phyloP scores from a whole-genome alignment of 1,140 invertebrate species.

The Pygmarrhopalites habei region DNA sequence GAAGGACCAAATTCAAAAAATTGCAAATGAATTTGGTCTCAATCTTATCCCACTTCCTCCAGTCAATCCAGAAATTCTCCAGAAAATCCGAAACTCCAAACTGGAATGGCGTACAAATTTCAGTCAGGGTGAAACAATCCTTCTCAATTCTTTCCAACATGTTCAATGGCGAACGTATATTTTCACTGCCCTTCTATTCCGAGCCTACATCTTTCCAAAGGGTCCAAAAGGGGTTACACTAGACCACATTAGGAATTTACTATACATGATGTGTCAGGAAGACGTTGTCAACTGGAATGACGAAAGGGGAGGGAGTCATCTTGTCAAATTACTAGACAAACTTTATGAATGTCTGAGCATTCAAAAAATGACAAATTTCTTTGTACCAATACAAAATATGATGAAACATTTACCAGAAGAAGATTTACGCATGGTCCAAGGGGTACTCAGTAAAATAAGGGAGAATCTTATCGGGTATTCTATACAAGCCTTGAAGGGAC shows the following conservation, averaged over 20 bases:
- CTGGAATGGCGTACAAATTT: conserved; percentile 31
- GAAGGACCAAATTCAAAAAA: conserved; percentile 10
- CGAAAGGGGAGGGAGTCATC: conserved; percentile 56
- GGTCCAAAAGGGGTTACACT: conserved; percentile 38
- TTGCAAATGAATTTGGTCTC: conserved; percentile 19
- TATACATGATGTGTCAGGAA: conserved; percentile 68
- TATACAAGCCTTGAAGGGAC: conserved; percentile 56
- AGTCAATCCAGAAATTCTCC: conserved; percentile 22
- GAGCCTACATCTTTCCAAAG: conserved; percentile 55
- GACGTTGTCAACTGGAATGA: conserved; percentile 61
- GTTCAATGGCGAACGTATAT: conserved; percentile 29
- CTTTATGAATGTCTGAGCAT: conserved; percentile 48
- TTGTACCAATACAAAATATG: conserved; percentile 61
- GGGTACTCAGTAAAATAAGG: conserved; percentile 57
- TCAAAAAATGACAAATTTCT: conserved; percentile 60
- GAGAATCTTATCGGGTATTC: conserved; percentile 63
- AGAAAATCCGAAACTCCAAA: conserved; percentile 11
- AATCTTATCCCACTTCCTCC: conserved; percentile 22
- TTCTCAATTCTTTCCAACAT: conserved; percentile 22
- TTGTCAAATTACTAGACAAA: conserved; percentile 54
- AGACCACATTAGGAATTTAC: conserved; percentile 61
- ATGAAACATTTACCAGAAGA: conserved; percentile 59
- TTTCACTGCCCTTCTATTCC: conserved; percentile 41
- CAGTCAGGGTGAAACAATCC: conserved; percentile 12
- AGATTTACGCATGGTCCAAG: conserved; percentile 56